Conservation (phyloP, 1,140 invertebrate genomes). For the Eriocheir sinensis region DNA sequence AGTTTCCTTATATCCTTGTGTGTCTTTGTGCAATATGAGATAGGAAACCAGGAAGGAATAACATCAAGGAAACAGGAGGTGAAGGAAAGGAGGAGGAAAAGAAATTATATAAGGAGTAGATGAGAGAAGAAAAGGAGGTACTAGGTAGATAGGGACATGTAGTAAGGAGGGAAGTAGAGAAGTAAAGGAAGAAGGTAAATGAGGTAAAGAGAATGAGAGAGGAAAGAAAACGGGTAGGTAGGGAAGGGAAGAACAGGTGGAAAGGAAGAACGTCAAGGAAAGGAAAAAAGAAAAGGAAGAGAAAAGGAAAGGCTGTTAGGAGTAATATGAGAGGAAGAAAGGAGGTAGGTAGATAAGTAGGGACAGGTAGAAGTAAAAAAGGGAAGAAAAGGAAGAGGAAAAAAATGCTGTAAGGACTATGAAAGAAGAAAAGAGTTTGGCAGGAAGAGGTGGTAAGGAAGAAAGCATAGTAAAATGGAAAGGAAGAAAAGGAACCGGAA, state of each 20-base stretch:
- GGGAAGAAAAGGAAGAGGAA: neutral
- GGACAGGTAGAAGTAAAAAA: neutral
- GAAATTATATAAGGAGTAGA: neutral
- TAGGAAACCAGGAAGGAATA: neutral
- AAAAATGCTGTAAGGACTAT: neutral
- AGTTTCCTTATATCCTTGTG: neutral
- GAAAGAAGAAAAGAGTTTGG: neutral
- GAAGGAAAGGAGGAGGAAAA: neutral
- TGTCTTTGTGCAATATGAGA: neutral
- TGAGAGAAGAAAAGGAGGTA: neutral
- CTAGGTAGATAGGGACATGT: neutral
- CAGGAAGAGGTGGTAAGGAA: neutral
- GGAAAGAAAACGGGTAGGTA: no score
- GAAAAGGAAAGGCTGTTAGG: no score
- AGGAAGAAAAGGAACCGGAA: no score
- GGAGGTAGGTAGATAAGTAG: no score
- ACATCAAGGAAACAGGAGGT: neutral
- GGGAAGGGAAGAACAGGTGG: no score
- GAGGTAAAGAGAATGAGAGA: no score
- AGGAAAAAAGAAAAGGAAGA: no score
- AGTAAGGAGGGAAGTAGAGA: neutral
- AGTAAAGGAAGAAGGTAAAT: no score
- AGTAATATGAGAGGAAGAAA: no score
- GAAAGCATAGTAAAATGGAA: no score
- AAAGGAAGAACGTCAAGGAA: no score